These are phyloP conservation scores for Lemur catta DNA, from an alignment of 2,797 vertebrate species.

Conservation along the genomic window DNA sequence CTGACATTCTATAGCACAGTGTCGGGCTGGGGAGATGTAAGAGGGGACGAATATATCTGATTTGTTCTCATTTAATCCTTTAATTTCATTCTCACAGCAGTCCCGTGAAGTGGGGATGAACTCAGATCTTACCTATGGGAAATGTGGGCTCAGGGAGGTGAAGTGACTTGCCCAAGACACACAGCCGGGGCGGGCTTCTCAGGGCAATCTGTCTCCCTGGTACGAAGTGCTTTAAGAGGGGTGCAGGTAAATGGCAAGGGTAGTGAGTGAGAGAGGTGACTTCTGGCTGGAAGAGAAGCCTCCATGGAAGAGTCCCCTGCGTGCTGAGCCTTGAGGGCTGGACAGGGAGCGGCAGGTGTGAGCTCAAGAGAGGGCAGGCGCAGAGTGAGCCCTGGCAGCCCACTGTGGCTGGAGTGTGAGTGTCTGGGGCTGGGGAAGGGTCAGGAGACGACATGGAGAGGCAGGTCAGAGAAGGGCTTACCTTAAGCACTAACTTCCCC, in stretches of 20 bases:
- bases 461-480: neutral
- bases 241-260: neutral
- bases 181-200: neutral
- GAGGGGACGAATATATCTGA: neutral
- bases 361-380: neutral
- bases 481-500: too few relatives aligned
- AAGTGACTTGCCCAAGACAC: too few relatives aligned
- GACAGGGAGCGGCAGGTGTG: neutral
- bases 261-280: neutral
- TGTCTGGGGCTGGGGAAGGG: neutral
- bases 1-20: neutral
- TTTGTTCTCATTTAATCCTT: neutral
- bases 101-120: neutral
- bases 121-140: neutral
- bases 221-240: neutral
- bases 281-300: neutral
- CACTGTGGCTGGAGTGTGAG: neutral
- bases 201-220: neutral
- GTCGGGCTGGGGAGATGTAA: neutral
- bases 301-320: too few relatives aligned
- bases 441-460: neutral
- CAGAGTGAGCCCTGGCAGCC: neutral
- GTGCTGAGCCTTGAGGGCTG: neutral
- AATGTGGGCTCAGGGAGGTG: neutral
- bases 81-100: neutral